Conservation (phyloP, 2,888 invertebrate genomes). For the Calephelis perditalis region DNA sequence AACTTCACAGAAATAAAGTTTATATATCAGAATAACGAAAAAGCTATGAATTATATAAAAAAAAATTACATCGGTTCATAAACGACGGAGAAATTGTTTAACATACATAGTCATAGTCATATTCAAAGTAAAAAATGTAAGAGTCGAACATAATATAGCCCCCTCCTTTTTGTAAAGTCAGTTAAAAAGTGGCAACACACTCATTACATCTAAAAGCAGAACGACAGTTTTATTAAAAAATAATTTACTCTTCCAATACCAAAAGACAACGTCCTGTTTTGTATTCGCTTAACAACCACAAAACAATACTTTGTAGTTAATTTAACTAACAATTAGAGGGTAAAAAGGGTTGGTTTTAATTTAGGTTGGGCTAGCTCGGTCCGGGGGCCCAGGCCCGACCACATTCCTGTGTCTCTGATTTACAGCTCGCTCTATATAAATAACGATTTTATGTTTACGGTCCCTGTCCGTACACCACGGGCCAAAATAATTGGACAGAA, state of each 20-base stretch:
- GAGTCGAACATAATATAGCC: too few relatives aligned
- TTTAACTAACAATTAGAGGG: conserved; percentile 8
- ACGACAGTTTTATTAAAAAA: too few relatives aligned
- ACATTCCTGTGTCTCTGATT: conserved; percentile 20
- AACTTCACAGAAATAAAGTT: too few relatives aligned
- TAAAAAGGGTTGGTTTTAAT: conserved; percentile 9
- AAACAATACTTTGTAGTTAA: conserved; percentile 12
- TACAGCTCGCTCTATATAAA: conserved; percentile 19
- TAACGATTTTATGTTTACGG: conserved; percentile 9
- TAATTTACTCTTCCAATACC: not conserved
- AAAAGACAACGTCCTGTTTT: not conserved
- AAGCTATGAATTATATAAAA: too few relatives aligned
- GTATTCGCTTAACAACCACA: conserved; percentile 2
- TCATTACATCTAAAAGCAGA: too few relatives aligned
- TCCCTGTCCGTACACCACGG: not conserved
- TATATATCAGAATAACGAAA: too few relatives aligned
- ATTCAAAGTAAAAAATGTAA: too few relatives aligned
- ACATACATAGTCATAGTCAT: too few relatives aligned
- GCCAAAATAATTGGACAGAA: not conserved
- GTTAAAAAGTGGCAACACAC: too few relatives aligned
- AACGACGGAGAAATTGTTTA: too few relatives aligned
- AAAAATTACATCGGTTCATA: too few relatives aligned
- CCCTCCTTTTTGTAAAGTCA: too few relatives aligned
- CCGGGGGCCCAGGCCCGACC: conserved; percentile 4
- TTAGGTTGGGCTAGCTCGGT: conserved; percentile 4